These are phyloP conservation scores for Holothuria leucospilota DNA, from an alignment of 53 echinoderm and acorn worm genomes.

Conservation along the genomic window DNA sequence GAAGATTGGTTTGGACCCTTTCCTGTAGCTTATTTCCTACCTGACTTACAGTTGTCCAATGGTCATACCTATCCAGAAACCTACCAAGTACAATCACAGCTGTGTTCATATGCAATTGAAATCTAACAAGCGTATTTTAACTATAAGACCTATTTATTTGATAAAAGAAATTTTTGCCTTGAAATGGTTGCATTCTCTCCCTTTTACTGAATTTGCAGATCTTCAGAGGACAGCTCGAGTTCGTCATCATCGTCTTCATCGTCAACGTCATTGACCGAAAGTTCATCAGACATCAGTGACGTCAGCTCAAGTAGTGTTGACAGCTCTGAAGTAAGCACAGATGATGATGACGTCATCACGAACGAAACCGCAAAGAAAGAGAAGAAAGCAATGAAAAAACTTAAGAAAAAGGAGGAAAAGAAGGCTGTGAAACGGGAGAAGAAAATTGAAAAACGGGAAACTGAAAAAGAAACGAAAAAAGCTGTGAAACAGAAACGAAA, in stretches of 20 bases:
- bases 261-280: slow-evolving; percentile 15
- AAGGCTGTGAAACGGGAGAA: not conserved
- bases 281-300: slow-evolving; percentile 53
- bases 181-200: no score
- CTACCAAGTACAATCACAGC: no score
- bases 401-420: slow-evolving; percentile 29
- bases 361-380: not conserved
- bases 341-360: slow-evolving; percentile 13
- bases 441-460: not conserved
- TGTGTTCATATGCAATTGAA: no score
- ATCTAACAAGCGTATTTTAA: no score
- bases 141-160: no score
- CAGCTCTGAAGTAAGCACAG: slow-evolving; percentile 19
- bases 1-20: no score
- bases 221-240: no score
- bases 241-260: not conserved
- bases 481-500: not conserved
- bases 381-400: slow-evolving; percentile 15
- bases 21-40: no score
- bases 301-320: slow-evolving; percentile 30
- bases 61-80: no score
- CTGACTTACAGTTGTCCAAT: no score
- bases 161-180: no score
- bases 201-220: no score
- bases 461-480: slow-evolving; percentile 54